These are phyloP conservation scores for Anoplius nigerrimus DNA, from an alignment of 2,888 invertebrate genomes.

Conservation along the genomic window DNA sequence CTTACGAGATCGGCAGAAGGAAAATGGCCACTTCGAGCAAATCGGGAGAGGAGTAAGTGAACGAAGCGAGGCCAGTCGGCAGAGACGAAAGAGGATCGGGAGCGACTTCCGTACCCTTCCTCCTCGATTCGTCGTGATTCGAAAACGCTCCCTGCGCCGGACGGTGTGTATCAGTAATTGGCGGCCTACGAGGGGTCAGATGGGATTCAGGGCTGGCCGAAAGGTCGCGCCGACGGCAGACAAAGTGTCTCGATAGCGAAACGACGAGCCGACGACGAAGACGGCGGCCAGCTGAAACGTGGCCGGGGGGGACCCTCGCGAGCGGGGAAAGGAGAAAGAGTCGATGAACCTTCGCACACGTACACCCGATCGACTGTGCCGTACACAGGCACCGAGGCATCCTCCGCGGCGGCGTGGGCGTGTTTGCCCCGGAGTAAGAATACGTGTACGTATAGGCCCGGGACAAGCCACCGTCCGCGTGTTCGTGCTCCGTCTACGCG, in stretches of 20 bases:
- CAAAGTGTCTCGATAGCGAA: slow-evolving; percentile 30
- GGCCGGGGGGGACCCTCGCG: background rate
- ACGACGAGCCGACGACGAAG: background rate
- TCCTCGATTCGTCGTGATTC: slow-evolving; percentile 31
- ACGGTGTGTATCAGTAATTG: slow-evolving; percentile 45
- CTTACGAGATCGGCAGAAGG: too few relatives aligned
- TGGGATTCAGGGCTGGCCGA: slow-evolving; percentile 41
- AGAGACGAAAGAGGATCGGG: slow-evolving; percentile 1
- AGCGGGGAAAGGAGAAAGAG: slow-evolving; percentile 2
- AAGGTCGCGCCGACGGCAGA: slow-evolving; percentile 41
- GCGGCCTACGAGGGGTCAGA: slow-evolving; percentile 38
- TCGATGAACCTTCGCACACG: background rate
- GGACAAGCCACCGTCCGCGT: background rate
- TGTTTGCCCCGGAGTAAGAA: background rate
- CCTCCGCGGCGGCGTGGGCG: background rate
- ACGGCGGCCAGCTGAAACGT: background rate
- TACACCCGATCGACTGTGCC: background rate
- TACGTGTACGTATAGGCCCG: slow-evolving; percentile 24
- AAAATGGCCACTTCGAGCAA: too few relatives aligned
- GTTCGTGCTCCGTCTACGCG: slow-evolving; percentile 4
- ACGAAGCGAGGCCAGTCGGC: slow-evolving; percentile 15
- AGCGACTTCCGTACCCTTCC: slow-evolving; percentile 25
- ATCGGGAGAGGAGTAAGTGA: slow-evolving; percentile 7
- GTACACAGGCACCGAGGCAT: too few relatives aligned
- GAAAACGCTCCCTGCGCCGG: slow-evolving; percentile 29